Base-by-base conservation (phyloP, 2,797 vertebrate species). In the Myotis myotis region DNA sequence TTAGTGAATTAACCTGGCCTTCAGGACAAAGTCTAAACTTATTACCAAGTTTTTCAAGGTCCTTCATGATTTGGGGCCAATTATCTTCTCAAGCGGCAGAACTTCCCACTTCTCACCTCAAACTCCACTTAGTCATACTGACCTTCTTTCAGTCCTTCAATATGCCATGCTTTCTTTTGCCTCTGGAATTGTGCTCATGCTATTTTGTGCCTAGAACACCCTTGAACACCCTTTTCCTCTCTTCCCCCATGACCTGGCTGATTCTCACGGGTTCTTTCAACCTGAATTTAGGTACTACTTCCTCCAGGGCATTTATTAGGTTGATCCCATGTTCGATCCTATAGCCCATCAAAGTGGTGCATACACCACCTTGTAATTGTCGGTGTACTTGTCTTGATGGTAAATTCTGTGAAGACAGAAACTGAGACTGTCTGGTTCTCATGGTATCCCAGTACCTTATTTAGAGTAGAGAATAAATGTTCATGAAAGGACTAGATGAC, bases 11-110 rank as follows among this genome's bases (percentile, higher is more conserved):
- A 13, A 75, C 51, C 22, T 66, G 47, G 80, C 25, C n/a, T 91
- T 90, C 53, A 83, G 28, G 76, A 88, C 23, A 51, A 82, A 93
- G 44, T 93, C 49, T 84, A 68, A 66, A 81, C 62, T 60, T 33
- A 57, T 41, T 81, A 41, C 75, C 57, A 82, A 71, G 12, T 79
- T 68, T 94, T 81, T 89, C 62, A 74, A 82, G 36, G 30, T 57
- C 79, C 17, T 95, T 74, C 51, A 44, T 30, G 30, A 94, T 74
- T 30, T 72, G 62, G 20, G 33, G 16, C 25, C 41, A 8, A 62
- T 16, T 75, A 23, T 49, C 17, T 57, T 72, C 49, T 70, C 20
- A 72, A 22, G 17, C 5, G 30, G 20, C 10, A 80, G 10, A 53
- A 4, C 44, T 90, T 70, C 57, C 22, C 38, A 28, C 25, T 36